Evolutionary conservation across 2,113 vertebrate genomes (phyloP), one percentile per base, ranked within the genome.

Genomic region (Nicator chloris): DNA sequence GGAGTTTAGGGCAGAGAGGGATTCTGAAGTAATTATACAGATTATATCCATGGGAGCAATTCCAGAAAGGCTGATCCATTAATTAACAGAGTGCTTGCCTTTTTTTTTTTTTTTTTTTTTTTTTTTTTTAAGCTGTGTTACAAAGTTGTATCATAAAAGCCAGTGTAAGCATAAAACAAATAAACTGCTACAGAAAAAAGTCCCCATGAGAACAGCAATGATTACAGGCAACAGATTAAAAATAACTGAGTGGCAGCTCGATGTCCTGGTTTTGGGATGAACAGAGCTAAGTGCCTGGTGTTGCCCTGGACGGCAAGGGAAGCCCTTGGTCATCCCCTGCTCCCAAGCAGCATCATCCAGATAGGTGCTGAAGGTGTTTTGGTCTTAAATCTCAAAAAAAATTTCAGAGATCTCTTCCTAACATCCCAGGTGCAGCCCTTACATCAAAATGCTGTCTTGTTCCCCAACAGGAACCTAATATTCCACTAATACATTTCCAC

Each of bases 181-280:
- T n/a, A 81, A 82, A 71, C 10, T 40, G 5, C 33, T 51, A 51
- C 10, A 33, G n/a, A 15, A 66, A 63, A 65, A 45, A 31, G 10
- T 12, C 10, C 18, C 28, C 0, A 0, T 16, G 26, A 15, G 23
- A 66, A 4, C 18, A 30, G 10, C 12, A 31, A 54, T 10, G 7
- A 37, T 19, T 64, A 35, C 1, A 10, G 19, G 6, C 13, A 73
- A 37, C 0, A 3, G 13, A 45, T 53, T 50, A 60, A 80, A 91
- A 84, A 72, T 2, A 31, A 7, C 0, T 40, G 5, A 92, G 15
- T 33, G 37, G 54, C 35, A 80, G 51, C 30, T 73, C 19, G 1
- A 1, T 10, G 24, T 42, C 47, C 51, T 42, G 5, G 5, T 70
- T 92, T 73, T 37, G 30, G 7, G 5, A 9, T n/a, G n/a, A 26